A percentile compares a stretch with the other conserved stretches of the same genome.
Evolutionary conservation across 2,113 vertebrate species (phyloP).

Genomic region (Zingel zingel): DNA sequence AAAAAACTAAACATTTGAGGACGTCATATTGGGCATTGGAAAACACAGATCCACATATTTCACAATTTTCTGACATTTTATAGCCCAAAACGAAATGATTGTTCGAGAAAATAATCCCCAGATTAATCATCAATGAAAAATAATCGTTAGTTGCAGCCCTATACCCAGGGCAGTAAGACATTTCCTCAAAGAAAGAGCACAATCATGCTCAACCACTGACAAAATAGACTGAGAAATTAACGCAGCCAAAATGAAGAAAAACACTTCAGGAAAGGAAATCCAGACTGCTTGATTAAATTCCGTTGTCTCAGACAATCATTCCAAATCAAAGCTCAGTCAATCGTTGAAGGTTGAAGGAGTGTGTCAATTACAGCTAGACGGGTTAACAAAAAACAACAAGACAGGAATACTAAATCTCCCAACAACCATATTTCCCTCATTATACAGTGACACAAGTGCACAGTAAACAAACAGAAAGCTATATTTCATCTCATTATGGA

Average conservation of each 20-base stretch:
- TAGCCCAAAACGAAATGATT: no score
- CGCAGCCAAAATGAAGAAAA: not conserved
- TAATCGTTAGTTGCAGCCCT: no score
- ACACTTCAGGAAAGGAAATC: not conserved
- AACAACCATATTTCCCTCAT: constrained; percentile 3
- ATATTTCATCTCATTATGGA: constrained; percentile 24
- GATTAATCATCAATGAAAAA: no score
- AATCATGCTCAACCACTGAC: not conserved
- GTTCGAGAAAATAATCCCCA: no score
- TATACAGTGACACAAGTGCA: not conserved
- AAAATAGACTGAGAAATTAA: not conserved
- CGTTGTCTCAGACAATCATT: not conserved
- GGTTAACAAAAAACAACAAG: not conserved
- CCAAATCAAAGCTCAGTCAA: constrained; percentile 18
- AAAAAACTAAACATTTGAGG: no score
- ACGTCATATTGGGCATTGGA: no score
- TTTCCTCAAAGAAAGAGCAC: not conserved
- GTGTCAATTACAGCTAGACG: not conserved
- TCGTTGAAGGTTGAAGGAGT: not conserved
- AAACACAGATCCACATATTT: no score
- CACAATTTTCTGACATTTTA: no score
- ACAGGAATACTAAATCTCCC: not conserved
- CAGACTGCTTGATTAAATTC: constrained; percentile 2
- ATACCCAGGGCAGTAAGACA: not conserved
- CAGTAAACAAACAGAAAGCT: not conserved